Conservation (phyloP, 2,797 vertebrate genomes). For the Okamejei kenojei region DNA sequence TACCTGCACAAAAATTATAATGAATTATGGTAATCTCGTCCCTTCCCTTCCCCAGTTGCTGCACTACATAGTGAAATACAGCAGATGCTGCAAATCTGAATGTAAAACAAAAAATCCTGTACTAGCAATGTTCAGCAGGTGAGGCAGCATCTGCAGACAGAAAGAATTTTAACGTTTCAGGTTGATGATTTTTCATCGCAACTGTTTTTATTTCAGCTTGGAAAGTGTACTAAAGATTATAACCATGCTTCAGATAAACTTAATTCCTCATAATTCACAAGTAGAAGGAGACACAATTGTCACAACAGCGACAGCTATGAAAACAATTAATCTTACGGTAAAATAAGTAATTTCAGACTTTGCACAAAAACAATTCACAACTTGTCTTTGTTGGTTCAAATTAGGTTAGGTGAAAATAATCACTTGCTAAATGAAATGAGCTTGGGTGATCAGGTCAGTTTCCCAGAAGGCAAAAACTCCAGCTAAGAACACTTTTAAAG, state of each 20-base stretch:
- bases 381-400: background rate
- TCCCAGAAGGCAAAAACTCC: background rate
- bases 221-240: background rate
- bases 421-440: background rate
- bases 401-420: background rate
- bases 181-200: no score
- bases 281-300: background rate
- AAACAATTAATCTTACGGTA: no score
- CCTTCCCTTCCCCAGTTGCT: background rate
- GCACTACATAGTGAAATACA: background rate
- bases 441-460: background rate
- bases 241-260: background rate
- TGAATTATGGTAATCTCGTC: background rate
- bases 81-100: no score
- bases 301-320: background rate
- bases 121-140: no score
- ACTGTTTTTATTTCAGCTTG: background rate
- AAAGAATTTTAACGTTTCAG: no score
- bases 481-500: background rate
- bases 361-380: background rate
- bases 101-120: no score
- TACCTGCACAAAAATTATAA: background rate
- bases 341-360: background rate
- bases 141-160: no score
- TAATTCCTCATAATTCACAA: background rate